phyloP scores from a whole-genome alignment of 35 echinoderm and acorn worm genomes.

The Ophioderma brevispina region DNA sequence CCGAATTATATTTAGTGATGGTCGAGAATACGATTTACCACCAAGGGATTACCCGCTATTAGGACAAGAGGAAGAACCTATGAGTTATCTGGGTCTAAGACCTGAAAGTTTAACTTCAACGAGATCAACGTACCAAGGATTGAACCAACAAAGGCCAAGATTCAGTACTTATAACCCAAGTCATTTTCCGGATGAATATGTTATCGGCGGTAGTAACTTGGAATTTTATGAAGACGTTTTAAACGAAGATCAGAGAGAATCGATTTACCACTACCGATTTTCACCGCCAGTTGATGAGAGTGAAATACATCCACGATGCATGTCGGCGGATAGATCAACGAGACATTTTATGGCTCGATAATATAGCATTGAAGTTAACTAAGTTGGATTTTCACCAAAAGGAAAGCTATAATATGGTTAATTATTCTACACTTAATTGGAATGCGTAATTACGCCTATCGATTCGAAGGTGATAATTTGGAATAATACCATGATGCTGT shows the following conservation, averaged over 20 bases:
- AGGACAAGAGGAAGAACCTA: background rate
- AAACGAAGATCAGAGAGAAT: background rate
- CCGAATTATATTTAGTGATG: too few species aligned
- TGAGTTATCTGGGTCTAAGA: conserved; percentile 23
- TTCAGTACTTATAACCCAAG: background rate
- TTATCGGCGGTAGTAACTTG: background rate
- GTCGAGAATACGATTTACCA: conserved; percentile 8
- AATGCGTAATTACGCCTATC: too few species aligned
- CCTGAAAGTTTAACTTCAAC: conserved; percentile 21
- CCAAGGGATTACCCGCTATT: background rate
- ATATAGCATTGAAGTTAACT: background rate
- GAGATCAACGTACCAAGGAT: background rate
- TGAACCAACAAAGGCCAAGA: background rate
- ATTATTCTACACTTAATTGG: too few species aligned
- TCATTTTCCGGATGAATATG: background rate
- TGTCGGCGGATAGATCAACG: background rate
- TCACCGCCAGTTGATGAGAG: background rate
- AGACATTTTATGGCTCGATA: background rate
- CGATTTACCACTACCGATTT: background rate
- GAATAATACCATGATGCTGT: too few species aligned
- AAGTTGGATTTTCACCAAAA: too few species aligned
- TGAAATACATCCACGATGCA: background rate
- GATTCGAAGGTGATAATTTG: too few species aligned
- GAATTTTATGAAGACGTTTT: background rate
- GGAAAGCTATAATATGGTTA: too few species aligned